Percentiles rank a stretch among this genome's conserved stretches.
Conservation (phyloP, 2,113 vertebrate genomes). For the Colossoma macropomum region DNA sequence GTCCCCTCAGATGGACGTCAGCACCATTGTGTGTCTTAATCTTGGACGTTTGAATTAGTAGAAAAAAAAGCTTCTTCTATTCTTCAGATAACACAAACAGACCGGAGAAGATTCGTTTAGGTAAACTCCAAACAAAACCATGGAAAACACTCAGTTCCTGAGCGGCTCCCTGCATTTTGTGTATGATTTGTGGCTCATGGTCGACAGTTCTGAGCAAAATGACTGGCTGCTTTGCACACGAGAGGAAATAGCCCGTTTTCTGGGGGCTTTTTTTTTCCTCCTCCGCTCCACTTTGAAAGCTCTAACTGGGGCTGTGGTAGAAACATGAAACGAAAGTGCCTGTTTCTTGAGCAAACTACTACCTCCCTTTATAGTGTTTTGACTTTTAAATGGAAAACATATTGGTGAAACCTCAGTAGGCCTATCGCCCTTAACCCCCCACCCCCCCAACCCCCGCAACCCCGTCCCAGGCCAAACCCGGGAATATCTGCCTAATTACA, state of each 20-base stretch:
- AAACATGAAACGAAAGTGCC: constrained; percentile 63
- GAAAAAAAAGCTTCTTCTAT: not conserved
- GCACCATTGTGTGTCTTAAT: not conserved
- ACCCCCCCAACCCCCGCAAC: constrained; percentile 16
- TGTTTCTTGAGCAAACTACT: constrained; percentile 68
- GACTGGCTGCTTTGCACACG: constrained; percentile 38
- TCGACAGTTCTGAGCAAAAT: constrained; percentile 36
- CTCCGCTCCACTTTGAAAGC: constrained; percentile 44
- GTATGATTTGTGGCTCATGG: constrained; percentile 45
- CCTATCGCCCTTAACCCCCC: constrained; percentile 60
- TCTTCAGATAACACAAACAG: not conserved
- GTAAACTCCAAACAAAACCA: not conserved
- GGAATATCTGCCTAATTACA: constrained; percentile 78
- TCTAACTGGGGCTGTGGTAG: constrained; percentile 28
- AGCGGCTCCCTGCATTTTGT: not conserved
- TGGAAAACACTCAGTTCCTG: no score
- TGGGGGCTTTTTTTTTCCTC: not conserved
- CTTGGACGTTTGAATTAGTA: not conserved
- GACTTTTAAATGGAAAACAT: constrained; percentile 74
- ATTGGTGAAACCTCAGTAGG: constrained; percentile 62
- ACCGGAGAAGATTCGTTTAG: not conserved
- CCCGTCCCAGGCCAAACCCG: constrained; percentile 1
- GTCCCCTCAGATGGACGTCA: not conserved
- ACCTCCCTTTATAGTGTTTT: constrained; percentile 70
- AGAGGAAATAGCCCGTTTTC: not conserved